phyloP scores from a whole-genome alignment of 2,113 vertebrate species.

The Motacilla alba region DNA sequence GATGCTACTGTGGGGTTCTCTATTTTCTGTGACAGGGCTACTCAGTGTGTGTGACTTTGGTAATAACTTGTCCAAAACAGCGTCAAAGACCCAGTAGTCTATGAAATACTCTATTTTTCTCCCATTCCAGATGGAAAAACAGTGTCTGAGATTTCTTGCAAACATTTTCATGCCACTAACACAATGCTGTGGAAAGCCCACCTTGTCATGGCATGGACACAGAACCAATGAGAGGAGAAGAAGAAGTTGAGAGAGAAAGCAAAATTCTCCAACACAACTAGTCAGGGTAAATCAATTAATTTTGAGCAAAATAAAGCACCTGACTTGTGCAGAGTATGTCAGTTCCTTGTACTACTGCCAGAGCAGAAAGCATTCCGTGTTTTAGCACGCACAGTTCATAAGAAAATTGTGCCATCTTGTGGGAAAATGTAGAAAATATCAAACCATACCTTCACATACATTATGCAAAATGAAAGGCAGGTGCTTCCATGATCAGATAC shows the following conservation, averaged over 20 bases:
- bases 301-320: neutral
- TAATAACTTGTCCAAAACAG: neutral
- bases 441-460: neutral
- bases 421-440: neutral
- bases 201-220: neutral
- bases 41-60: neutral
- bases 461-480: neutral
- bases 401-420: conserved; percentile 64
- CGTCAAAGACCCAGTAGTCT: neutral
- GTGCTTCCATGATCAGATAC: neutral
- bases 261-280: neutral
- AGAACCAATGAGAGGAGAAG: neutral
- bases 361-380: neutral
- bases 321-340: neutral
- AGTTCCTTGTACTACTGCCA: neutral
- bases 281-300: neutral
- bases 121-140: neutral
- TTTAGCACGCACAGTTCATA: neutral
- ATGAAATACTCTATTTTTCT: neutral
- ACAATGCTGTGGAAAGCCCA: neutral
- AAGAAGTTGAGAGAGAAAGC: neutral
- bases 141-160: neutral
- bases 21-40: neutral
- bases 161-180: neutral
- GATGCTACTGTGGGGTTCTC: neutral